phyloP scores from a whole-genome alignment of 2,797 vertebrate genomes.

The Melanogrammus aeglefinus region DNA sequence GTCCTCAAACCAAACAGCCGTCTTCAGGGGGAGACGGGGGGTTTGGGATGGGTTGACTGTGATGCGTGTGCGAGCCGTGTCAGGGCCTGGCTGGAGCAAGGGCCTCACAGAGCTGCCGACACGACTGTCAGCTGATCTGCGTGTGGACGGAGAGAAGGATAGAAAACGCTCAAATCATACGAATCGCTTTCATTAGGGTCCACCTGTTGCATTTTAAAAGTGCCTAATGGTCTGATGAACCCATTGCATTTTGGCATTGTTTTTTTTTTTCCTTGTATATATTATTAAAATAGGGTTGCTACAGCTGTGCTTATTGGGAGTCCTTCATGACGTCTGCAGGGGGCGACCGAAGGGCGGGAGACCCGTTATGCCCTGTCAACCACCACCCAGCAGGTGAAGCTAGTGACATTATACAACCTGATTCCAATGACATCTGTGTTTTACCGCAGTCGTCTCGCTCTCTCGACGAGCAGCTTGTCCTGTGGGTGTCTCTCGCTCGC shows the following conservation, averaged over 20 bases:
- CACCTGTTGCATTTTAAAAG: constrained; percentile 23
- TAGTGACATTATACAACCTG: constrained; percentile 44
- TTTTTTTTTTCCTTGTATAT: not conserved
- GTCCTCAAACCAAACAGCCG: constrained; percentile 16
- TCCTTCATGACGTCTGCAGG: constrained; percentile 25
- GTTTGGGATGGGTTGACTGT: constrained; percentile 53
- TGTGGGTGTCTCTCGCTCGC: constrained; percentile 26
- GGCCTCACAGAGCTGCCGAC: constrained; percentile 17
- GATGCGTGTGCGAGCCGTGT: constrained; percentile 32
- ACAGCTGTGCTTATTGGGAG: constrained; percentile 57
- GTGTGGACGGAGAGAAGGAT: constrained; percentile 11
- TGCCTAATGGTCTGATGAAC: not conserved
- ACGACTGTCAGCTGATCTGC: constrained; percentile 19
- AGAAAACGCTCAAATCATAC: not conserved
- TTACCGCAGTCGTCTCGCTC: constrained; percentile 15
- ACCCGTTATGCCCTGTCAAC: constrained; percentile 16
- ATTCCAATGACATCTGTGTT: constrained; percentile 49
- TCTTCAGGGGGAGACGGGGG: constrained; percentile 29
- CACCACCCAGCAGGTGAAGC: constrained; percentile 29
- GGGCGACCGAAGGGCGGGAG: constrained; percentile 32
- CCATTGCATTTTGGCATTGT: constrained; percentile 11
- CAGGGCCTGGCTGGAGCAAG: constrained; percentile 32
- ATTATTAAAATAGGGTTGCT: constrained; percentile 40
- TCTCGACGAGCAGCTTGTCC: not conserved
- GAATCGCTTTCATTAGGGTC: constrained; percentile 7